Evolutionary conservation across 2,888 invertebrate genomes (phyloP), one percentile per base, ranked within the genome.

Genomic region (Stenodema calcarata): DNA sequence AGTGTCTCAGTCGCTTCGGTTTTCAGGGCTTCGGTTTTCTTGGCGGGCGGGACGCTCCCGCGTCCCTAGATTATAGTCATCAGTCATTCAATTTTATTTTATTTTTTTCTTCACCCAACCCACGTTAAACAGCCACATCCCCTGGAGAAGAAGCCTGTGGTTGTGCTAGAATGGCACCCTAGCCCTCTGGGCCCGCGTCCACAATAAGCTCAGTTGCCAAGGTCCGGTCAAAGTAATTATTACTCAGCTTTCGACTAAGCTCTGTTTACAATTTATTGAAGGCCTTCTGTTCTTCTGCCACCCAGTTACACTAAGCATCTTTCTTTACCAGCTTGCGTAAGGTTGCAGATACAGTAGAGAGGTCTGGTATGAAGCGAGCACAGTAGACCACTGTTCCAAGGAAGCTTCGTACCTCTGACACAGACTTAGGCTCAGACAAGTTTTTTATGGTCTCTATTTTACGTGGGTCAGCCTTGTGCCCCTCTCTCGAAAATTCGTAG

Each of bases 401-500:
- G 18, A 83, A 73, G 18, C 73, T 69, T 42, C 44, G 35, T 4
- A 83, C 73, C 47, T 81, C 80, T 23, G 30, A 41, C 23, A 80
- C 80, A 79, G 87, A 88, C 47, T 87, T 88, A 18, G 86, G 87
- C 12, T 82, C 80, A 12, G 87, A 47, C 12, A 87, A 47, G 18
- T 87, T 62, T 27, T 82, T 82, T 44, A 88, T 69, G 18, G 87
- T 80, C n/a, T 88, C 87, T 23, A 89, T 86, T 84, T 87, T 88
- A 70, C 86, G 86, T 44, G 87, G 75, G 23, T 85, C 85, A 9
- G 42, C 30, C 27, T 6, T 9, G 9, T 76, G 18, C 9, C 47
- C 73, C 47, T 41, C 14, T 88, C 73, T 0, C 12, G 90, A 88
- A 42, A 91, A 80, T 78, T 88, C 80, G 76, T 90, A 90, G 35